Percentiles rank a stretch among this genome's conserved stretches.
These are phyloP conservation scores for Serrognathus titanus DNA, from an alignment of 2,888 invertebrate species.

Conservation along the genomic window DNA sequence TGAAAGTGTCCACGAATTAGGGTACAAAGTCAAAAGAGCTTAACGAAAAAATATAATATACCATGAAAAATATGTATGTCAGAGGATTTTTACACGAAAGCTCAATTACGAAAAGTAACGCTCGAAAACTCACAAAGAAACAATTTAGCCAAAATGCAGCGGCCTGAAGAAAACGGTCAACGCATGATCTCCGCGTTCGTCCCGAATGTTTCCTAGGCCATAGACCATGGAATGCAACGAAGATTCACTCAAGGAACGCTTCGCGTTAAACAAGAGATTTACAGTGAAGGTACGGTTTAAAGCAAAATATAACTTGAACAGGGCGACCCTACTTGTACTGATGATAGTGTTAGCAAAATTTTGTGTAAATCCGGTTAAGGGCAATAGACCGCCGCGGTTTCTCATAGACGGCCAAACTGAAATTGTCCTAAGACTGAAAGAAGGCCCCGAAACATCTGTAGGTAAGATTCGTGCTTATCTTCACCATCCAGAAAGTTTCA, in stretches of 20 bases:
- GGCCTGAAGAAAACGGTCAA: too few species aligned
- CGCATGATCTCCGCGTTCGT: too few species aligned
- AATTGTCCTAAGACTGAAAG: slow-evolving; percentile 85
- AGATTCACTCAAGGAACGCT: slow-evolving; percentile 19
- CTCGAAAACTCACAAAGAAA: too few species aligned
- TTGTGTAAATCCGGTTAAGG: slow-evolving; percentile 32
- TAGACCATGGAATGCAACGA: slow-evolving; percentile 20
- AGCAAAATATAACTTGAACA: not conserved
- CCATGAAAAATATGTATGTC: too few species aligned
- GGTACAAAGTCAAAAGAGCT: too few species aligned
- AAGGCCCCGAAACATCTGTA: slow-evolving; percentile 80
- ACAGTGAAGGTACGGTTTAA: slow-evolving; percentile 23
- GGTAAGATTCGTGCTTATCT: slow-evolving; percentile 57
- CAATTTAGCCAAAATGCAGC: too few species aligned
- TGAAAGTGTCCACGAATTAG: too few species aligned
- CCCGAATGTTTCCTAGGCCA: too few species aligned
- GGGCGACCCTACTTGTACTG: not conserved
- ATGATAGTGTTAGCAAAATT: slow-evolving; percentile 6
- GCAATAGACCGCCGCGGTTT: slow-evolving; percentile 83
- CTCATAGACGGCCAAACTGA: slow-evolving; percentile 85
- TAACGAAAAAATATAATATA: too few species aligned
- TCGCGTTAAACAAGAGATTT: slow-evolving; percentile 7
- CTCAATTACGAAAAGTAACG: too few species aligned
- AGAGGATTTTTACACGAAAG: too few species aligned
- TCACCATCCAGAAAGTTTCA: not conserved